Evolutionary conservation across 2,113 vertebrate genomes (phyloP).

Genomic region (Vireo altiloquus): DNA sequence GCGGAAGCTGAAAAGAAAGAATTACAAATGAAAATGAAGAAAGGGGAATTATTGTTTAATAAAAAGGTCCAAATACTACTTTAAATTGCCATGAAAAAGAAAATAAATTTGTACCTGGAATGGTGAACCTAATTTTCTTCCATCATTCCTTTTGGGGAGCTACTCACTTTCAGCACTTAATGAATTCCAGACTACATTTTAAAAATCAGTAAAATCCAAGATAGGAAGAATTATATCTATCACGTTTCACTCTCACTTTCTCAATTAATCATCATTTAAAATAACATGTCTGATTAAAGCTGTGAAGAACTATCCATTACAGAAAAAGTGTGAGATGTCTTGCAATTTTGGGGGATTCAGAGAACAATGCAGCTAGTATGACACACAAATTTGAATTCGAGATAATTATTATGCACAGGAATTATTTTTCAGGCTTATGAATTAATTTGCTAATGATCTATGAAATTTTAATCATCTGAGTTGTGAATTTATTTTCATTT

Average conservation of each 20-base stretch:
- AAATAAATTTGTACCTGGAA: background rate
- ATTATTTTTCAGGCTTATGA: background rate
- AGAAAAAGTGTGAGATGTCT: background rate
- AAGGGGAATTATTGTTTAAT: background rate
- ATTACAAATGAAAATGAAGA: background rate
- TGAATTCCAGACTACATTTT: background rate
- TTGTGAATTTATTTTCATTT: background rate
- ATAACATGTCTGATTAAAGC: background rate
- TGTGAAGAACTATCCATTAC: background rate
- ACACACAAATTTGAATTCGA: background rate
- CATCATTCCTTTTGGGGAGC: background rate
- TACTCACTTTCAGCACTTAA: background rate
- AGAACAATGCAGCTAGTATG: background rate
- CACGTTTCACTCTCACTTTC: background rate
- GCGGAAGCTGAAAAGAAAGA: conserved; percentile 84
- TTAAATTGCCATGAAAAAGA: background rate
- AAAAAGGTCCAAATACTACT: background rate
- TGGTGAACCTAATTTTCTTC: background rate
- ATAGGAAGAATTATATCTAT: background rate
- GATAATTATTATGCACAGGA: background rate
- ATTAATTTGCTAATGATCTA: background rate
- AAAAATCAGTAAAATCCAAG: background rate
- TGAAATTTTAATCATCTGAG: background rate
- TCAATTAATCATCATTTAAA: background rate
- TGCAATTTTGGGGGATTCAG: background rate